Percentiles rank a stretch among this genome's conserved stretches.
Evolutionary conservation across 2,888 invertebrate genomes (phyloP).

Genomic region (Drosophila anomalipes): DNA sequence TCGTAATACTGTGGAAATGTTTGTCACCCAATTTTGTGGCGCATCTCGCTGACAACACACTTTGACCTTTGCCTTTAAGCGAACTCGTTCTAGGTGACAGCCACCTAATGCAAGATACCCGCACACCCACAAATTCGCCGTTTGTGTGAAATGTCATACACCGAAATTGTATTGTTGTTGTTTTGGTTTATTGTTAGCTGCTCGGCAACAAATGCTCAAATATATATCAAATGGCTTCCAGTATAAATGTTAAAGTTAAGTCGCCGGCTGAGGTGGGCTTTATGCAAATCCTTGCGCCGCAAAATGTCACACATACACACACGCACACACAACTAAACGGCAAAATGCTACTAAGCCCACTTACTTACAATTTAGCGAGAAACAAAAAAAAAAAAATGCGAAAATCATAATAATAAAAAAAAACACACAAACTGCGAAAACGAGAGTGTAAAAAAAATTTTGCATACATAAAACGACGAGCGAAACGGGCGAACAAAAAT

Average conservation of each 20-base stretch:
- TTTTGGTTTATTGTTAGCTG: conserved; percentile 9
- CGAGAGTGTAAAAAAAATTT: conserved; percentile 77
- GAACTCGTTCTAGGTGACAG: background rate
- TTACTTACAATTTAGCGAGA: conserved; percentile 77
- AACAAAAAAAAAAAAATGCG: conserved; percentile 27
- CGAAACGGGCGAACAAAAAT: conserved; percentile 48
- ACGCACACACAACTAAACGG: conserved; percentile 59
- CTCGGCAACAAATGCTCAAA: conserved; percentile 39
- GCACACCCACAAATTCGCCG: background rate
- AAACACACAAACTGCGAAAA: conserved; percentile 65
- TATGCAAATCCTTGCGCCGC: conserved; percentile 71
- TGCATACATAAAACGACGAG: conserved; percentile 73
- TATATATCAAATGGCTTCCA: conserved; percentile 59
- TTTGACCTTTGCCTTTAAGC: conserved; percentile 57
- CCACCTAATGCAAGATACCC: background rate
- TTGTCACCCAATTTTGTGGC: background rate
- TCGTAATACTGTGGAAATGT: background rate
- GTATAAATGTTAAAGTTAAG: conserved; percentile 68
- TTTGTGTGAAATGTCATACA: conserved; percentile 10
- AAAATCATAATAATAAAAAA: conserved; percentile 53
- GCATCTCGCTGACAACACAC: conserved; percentile 10
- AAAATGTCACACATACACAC: conserved; percentile 47
- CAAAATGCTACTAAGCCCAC: conserved; percentile 79
- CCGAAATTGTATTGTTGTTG: conserved; percentile 18
- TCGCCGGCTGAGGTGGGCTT: conserved; percentile 65